Conservation (phyloP, 2,113 vertebrate species). For the Rhea americana region DNA sequence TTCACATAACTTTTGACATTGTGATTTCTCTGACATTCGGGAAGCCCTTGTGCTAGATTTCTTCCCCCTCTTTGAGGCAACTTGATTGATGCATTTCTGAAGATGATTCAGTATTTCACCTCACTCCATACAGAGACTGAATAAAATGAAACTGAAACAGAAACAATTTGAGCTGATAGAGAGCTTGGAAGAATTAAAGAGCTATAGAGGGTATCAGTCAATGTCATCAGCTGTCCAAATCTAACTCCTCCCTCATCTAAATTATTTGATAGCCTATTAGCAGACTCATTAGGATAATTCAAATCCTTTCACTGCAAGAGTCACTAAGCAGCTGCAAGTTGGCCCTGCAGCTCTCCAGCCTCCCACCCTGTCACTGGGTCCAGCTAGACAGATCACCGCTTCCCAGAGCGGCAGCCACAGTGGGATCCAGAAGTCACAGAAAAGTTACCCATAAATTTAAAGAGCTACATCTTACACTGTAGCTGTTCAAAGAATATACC, state of each 20-base stretch:
- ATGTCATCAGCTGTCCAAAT: not conserved
- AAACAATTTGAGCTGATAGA: not conserved
- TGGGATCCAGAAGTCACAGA: not conserved
- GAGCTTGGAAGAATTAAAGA: not conserved
- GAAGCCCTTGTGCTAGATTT: not conserved
- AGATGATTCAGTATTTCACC: not conserved
- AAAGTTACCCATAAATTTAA: rapidly evolving
- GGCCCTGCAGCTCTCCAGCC: not conserved
- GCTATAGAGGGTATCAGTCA: not conserved
- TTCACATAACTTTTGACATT: not conserved
- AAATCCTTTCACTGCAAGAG: not conserved
- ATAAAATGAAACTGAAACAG: not conserved
- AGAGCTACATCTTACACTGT: rapidly evolving
- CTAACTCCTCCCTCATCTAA: conserved; percentile 38
- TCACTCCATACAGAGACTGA: not conserved
- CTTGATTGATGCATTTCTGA: not conserved
- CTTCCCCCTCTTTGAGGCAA: not conserved
- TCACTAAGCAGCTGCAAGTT: not conserved
- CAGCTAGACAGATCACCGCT: not conserved
- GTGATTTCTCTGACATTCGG: not conserved
- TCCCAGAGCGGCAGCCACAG: not conserved
- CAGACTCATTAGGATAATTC: conserved; percentile 41
- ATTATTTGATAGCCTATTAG: conserved; percentile 41
- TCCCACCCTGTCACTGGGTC: rapidly evolving
- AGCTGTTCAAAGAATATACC: rapidly evolving